Conservation (phyloP, 2,113 vertebrate genomes). For the Lethenteron reissneri region DNA sequence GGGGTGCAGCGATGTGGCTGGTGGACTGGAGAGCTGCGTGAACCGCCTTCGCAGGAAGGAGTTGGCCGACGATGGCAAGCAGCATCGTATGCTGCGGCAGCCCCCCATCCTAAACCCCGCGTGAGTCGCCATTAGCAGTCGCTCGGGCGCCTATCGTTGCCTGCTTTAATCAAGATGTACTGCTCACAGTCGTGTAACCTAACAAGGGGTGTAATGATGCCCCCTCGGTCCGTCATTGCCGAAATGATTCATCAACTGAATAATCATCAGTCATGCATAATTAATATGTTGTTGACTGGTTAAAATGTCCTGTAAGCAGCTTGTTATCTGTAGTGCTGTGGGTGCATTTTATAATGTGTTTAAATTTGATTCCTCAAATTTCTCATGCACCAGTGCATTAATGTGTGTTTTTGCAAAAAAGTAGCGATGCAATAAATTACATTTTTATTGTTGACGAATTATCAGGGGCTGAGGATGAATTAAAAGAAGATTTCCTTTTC, state of each 20-base stretch:
- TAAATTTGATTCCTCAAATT: too few species aligned
- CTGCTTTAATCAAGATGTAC: neutral
- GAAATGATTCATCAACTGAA: too few species aligned
- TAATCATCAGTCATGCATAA: too few species aligned
- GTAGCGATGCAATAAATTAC: neutral
- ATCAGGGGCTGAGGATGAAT: too few species aligned
- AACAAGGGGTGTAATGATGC: neutral
- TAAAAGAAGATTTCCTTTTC: too few species aligned
- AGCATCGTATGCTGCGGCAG: slow-evolving; percentile 33
- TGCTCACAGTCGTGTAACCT: neutral
- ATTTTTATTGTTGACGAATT: too few species aligned
- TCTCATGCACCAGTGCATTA: too few species aligned
- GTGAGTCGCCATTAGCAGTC: slow-evolving; percentile 20
- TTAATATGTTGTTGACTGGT: too few species aligned
- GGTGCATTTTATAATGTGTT: too few species aligned
- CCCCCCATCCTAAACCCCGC: slow-evolving; percentile 47
- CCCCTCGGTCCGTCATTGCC: neutral
- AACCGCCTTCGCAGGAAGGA: slow-evolving; percentile 44
- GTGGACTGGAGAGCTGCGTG: slow-evolving; percentile 41
- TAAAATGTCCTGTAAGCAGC: too few species aligned
- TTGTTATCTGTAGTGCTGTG: too few species aligned
- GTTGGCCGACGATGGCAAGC: slow-evolving; percentile 32
- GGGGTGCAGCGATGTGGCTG: slow-evolving; percentile 26
- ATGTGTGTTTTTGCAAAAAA: neutral
- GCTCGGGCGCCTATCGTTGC: neutral